These are phyloP conservation scores for Drosophila kepulauana DNA, from an alignment of 1,140 invertebrate genomes.

Conservation along the genomic window DNA sequence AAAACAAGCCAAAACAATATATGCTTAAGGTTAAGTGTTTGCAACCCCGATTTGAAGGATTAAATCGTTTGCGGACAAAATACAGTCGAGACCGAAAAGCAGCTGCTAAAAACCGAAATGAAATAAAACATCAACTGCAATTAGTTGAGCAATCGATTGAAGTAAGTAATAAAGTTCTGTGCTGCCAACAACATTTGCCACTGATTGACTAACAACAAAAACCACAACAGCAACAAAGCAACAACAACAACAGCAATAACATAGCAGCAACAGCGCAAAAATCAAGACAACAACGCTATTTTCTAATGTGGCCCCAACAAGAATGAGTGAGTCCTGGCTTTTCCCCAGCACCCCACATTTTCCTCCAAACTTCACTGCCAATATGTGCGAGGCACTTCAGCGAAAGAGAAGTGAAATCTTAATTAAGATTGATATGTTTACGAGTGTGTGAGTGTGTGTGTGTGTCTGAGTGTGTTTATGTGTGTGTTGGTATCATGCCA, in stretches of 20 bases:
- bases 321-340: not conserved
- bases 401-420: conserved; percentile 63
- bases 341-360: not conserved
- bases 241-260: conserved; percentile 14
- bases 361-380: conserved; percentile 33
- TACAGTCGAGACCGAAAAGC: not conserved
- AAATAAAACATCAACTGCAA: conserved; percentile 68
- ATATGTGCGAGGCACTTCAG: conserved; percentile 60
- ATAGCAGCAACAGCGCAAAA: conserved; percentile 18
- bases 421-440: conserved; percentile 82
- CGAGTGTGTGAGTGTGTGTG: conserved; percentile 33
- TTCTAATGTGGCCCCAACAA: conserved; percentile 32
- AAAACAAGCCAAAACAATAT: conserved; percentile 23
- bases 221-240: conserved; percentile 26
- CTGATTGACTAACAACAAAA: conserved; percentile 45
- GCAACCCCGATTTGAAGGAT: conserved; percentile 1
- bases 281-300: conserved; percentile 45
- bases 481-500: conserved; percentile 30
- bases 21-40: conserved; percentile 33
- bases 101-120: conserved; percentile 12
- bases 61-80: not conserved
- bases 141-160: conserved; percentile 66
- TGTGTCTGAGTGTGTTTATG: conserved; percentile 17
- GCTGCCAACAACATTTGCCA: conserved; percentile 53
- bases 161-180: conserved; percentile 61